These are phyloP conservation scores for Drosophila kepulauana DNA, from an alignment of 1,140 invertebrate species.

Conservation along the genomic window DNA sequence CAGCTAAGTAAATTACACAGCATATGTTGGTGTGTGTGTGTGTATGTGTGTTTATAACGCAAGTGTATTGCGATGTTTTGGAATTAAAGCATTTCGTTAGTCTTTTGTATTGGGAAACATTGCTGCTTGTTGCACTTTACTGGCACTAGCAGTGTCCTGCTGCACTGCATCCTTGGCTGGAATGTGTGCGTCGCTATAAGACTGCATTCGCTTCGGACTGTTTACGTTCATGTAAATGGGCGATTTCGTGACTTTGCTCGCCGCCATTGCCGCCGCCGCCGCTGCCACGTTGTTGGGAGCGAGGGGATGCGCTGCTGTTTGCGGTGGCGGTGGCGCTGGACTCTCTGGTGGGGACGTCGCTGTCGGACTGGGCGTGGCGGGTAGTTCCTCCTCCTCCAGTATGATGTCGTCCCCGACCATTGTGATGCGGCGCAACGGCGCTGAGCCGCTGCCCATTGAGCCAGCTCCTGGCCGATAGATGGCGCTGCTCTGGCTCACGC, in stretches of 20 bases:
- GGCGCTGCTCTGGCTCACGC: conserved; percentile 35
- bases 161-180: conserved; percentile 51
- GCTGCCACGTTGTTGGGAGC: conserved; percentile 5
- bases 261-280: conserved; percentile 13
- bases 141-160: conserved; percentile 21
- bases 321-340: conserved; percentile 38
- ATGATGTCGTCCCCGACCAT: conserved; percentile 83
- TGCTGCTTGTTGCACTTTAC: conserved; percentile 53
- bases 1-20: too few relatives aligned
- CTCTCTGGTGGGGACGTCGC: conserved; percentile 30
- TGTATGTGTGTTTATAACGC: conserved; percentile 19
- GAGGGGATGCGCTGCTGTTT: not conserved
- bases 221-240: conserved; percentile 77
- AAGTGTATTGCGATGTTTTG: conserved; percentile 48
- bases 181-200: conserved; percentile 51
- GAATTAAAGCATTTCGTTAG: conserved; percentile 76
- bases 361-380: conserved; percentile 49
- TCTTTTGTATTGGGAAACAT: conserved; percentile 82
- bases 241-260: conserved; percentile 35
- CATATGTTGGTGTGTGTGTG: conserved; percentile 8
- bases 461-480: conserved; percentile 65
- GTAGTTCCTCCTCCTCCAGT: conserved; percentile 79
- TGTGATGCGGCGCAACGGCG: conserved; percentile 66
- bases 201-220: conserved; percentile 76
- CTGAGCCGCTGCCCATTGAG: conserved; percentile 39